phyloP scores from a whole-genome alignment of 1,140 invertebrate species.

The Trachymyrmex cornetzi region DNA sequence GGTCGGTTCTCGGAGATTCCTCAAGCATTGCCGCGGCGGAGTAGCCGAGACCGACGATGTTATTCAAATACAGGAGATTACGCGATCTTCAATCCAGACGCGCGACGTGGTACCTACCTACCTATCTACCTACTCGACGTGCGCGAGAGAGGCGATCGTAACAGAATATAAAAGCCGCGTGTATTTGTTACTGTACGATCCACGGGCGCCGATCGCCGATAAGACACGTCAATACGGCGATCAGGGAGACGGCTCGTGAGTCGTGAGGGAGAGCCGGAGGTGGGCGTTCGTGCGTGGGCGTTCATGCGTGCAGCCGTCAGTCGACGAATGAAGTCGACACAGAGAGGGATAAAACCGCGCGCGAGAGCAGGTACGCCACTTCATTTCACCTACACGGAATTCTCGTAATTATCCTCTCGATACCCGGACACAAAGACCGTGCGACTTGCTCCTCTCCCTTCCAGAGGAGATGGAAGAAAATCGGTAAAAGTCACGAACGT shows the following conservation, averaged over 20 bases:
- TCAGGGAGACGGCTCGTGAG: conserved; percentile 47
- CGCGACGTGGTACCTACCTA: conserved; percentile 19
- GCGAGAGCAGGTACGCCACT: conserved; percentile 36
- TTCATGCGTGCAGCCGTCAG: conserved; percentile 43
- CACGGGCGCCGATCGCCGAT: conserved; percentile 54
- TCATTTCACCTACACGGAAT: conserved; percentile 42
- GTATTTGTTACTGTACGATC: conserved; percentile 59
- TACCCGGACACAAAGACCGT: not conserved
- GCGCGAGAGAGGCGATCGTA: conserved; percentile 39
- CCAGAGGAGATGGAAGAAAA: not conserved
- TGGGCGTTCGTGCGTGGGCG: conserved; percentile 51
- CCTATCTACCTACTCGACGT: conserved; percentile 1
- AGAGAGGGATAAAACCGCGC: conserved; percentile 21
- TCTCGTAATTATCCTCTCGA: conserved; percentile 23
- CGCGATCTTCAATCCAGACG: conserved; percentile 50
- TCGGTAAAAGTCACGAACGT: not conserved
- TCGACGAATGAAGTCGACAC: conserved; percentile 47
- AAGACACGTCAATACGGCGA: conserved; percentile 63
- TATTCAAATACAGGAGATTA: conserved; percentile 54
- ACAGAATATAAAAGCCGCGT: conserved; percentile 54
- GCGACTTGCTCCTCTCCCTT: not conserved
- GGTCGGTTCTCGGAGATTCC: conserved; percentile 5
- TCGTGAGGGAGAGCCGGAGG: conserved; percentile 44
- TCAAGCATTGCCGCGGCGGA: not conserved
- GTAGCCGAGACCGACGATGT: conserved; percentile 38